Conservation (phyloP, 2,888 invertebrate species). For the Ormyrus rosae region DNA sequence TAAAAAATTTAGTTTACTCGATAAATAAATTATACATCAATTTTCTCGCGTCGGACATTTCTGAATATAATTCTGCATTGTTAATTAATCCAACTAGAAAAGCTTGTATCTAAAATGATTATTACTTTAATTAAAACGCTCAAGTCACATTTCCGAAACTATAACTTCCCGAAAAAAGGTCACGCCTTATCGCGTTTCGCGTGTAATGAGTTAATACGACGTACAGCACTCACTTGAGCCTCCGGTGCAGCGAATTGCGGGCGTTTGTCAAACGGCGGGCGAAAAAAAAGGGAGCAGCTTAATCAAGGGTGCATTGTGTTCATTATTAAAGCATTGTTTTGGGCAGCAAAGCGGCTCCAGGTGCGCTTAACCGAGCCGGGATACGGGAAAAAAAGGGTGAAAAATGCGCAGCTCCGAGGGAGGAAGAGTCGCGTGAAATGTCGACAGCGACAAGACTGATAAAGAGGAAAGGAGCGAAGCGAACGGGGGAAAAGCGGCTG, state of each 20-base stretch:
- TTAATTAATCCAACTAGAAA: too few species aligned
- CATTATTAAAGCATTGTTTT: constrained; percentile 67
- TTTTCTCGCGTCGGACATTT: too few species aligned
- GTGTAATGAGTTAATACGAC: not conserved
- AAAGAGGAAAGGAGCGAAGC: constrained; percentile 53
- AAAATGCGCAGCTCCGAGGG: constrained; percentile 18
- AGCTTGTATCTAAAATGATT: too few species aligned
- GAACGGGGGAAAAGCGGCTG: constrained; percentile 57
- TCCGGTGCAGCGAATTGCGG: not conserved
- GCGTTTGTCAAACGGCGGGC: not conserved
- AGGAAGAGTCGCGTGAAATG: constrained; percentile 33
- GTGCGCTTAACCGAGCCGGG: constrained; percentile 33
- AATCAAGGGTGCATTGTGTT: constrained; percentile 66
- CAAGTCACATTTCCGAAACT: too few species aligned
- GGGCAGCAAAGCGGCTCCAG: constrained; percentile 27
- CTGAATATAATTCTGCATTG: too few species aligned
- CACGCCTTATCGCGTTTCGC: too few species aligned
- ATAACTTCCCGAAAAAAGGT: too few species aligned
- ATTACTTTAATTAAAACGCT: too few species aligned
- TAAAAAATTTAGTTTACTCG: too few species aligned
- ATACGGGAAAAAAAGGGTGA: constrained; percentile 8
- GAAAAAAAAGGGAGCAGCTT: constrained; percentile 54
- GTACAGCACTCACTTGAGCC: not conserved
- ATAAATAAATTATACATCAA: too few species aligned
- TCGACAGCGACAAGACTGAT: constrained; percentile 57